A percentile compares a stretch with the other conserved stretches of the same genome.
Conservation (phyloP, 1,140 invertebrate genomes). For the Eubasilissa regina region DNA sequence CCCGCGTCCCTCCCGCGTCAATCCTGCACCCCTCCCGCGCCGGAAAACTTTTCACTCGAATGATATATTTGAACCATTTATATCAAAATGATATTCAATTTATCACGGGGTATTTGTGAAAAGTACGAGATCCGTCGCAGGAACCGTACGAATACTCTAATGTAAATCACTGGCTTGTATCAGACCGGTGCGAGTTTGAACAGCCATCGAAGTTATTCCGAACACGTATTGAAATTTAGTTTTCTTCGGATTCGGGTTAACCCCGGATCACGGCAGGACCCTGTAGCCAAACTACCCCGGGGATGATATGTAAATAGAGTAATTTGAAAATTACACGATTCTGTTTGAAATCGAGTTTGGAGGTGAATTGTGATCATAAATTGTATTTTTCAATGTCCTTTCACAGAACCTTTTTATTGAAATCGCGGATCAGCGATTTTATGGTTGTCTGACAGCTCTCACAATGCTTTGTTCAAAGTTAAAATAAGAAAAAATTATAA, state of each 20-base stretch:
- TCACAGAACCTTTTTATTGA: neutral
- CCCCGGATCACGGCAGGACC: neutral
- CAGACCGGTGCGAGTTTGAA: neutral
- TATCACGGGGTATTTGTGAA: conserved; percentile 56
- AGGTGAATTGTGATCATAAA: neutral
- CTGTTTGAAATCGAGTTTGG: neutral
- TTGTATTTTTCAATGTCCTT: neutral
- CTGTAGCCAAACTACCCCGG: neutral
- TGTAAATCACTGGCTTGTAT: conserved; percentile 37
- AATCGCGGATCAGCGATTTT: too few species aligned
- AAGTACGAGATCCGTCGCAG: conserved; percentile 27
- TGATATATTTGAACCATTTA: conserved; percentile 59
- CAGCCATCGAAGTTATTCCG: conserved; percentile 15
- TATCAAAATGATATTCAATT: conserved; percentile 60
- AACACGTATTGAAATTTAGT: conserved; percentile 32
- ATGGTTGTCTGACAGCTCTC: too few species aligned
- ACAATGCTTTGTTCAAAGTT: too few species aligned
- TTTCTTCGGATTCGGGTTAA: neutral
- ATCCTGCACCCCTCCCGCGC: conserved; percentile 12
- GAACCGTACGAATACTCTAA: conserved; percentile 7
- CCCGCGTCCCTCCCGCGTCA: neutral
- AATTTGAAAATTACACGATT: neutral
- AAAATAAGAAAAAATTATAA: too few species aligned
- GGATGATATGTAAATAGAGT: conserved; percentile 6
- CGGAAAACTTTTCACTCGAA: conserved; percentile 53